These are phyloP conservation scores for Caenorhabditis uteleia DNA, from an alignment of 2,888 invertebrate genomes.

Conservation along the genomic window DNA sequence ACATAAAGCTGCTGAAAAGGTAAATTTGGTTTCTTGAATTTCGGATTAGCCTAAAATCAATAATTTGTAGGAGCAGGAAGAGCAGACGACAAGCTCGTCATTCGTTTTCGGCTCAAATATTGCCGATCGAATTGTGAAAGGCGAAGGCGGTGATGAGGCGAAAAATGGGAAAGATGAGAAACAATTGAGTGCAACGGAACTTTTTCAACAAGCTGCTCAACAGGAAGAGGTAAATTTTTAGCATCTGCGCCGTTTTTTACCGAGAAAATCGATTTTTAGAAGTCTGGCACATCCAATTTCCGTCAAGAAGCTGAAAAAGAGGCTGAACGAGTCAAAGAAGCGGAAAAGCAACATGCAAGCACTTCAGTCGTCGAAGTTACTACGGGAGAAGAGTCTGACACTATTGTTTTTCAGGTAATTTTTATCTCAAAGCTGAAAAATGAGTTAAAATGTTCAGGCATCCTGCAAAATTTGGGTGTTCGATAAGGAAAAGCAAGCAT, in stretches of 20 bases:
- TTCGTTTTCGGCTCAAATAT: constrained; percentile 51
- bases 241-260: background rate
- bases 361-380: constrained; percentile 50
- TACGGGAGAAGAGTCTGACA: constrained; percentile 64
- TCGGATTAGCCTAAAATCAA: no score
- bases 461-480: constrained; percentile 64
- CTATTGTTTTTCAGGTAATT: constrained; percentile 52
- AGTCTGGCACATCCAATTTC: constrained; percentile 21
- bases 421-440: background rate
- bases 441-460: constrained; percentile 43
- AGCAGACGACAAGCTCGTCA: constrained; percentile 7
- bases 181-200: constrained; percentile 32
- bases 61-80: constrained; percentile 2
- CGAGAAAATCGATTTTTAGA: constrained; percentile 15
- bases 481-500: constrained; percentile 54
- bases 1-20: constrained; percentile 8
- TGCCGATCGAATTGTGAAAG: constrained; percentile 34
- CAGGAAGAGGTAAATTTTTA: constrained; percentile 20
- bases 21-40: constrained; percentile 4
- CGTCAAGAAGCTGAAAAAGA: constrained; percentile 31
- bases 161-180: constrained; percentile 12
- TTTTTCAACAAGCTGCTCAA: constrained; percentile 36
- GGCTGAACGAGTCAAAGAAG: constrained; percentile 36
- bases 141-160: constrained; percentile 4
- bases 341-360: constrained; percentile 45